phyloP scores from a whole-genome alignment of 1,140 invertebrate species.

The Pygmarrhopalites habei region DNA sequence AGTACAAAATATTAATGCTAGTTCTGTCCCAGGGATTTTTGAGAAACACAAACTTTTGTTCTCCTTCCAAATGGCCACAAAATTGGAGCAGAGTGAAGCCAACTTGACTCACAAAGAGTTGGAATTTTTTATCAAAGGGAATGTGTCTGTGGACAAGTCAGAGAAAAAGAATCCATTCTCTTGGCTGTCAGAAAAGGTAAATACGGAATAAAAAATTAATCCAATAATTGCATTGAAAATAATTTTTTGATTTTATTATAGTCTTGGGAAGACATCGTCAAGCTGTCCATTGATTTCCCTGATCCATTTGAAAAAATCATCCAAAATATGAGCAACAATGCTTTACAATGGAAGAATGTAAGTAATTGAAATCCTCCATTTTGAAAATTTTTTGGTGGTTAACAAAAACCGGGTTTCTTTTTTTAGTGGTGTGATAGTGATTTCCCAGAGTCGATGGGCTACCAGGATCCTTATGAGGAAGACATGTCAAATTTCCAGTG shows the following conservation, averaged over 20 bases:
- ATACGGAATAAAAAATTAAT: background rate
- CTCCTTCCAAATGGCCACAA: slow-evolving; percentile 81
- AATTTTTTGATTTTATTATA: background rate
- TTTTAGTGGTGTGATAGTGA: slow-evolving; percentile 75
- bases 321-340: slow-evolving; percentile 55
- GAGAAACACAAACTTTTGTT: slow-evolving; percentile 82
- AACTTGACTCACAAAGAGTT: slow-evolving; percentile 60
- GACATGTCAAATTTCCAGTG: slow-evolving; percentile 60
- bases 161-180: slow-evolving; percentile 54
- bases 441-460: slow-evolving; percentile 59
- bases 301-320: slow-evolving; percentile 58
- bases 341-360: slow-evolving; percentile 62
- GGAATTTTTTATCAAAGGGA: slow-evolving; percentile 87
- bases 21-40: slow-evolving; percentile 64
- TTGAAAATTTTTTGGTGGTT: no score
- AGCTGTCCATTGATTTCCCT: slow-evolving; percentile 60
- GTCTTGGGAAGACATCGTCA: slow-evolving; percentile 73
- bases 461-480: slow-evolving; percentile 61
- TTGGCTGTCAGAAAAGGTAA: slow-evolving; percentile 57
- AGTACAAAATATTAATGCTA: background rate
- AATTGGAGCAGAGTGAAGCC: slow-evolving; percentile 61
- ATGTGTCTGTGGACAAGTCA: slow-evolving; percentile 66
- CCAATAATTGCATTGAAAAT: background rate
- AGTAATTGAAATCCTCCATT: slow-evolving; percentile 14
- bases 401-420: no score